Conservation (phyloP, 2,797 vertebrate species). For the Poeciliopsis turneri region DNA sequence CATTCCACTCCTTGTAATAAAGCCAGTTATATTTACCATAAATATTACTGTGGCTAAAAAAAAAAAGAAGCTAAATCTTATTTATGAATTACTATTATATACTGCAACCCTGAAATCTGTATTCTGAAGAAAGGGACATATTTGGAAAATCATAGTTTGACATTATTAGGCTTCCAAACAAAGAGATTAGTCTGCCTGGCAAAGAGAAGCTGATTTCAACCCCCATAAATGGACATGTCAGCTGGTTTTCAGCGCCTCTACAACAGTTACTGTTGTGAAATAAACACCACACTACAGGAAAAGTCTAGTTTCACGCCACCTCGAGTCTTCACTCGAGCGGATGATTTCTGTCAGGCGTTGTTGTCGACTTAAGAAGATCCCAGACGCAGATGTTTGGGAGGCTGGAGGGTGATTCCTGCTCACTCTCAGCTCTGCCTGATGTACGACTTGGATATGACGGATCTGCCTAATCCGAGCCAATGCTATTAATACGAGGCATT, state of each 20-base stretch:
- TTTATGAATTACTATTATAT: not conserved
- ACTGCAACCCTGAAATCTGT: not conserved
- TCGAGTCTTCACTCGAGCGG: not conserved
- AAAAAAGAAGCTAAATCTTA: too few relatives aligned
- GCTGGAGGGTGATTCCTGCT: slow-evolving; percentile 16
- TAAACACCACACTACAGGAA: not conserved
- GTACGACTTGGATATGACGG: slow-evolving; percentile 31
- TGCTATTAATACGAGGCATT: not conserved
- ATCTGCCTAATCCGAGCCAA: slow-evolving; percentile 26
- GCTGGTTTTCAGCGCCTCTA: not conserved
- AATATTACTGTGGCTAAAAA: not conserved
- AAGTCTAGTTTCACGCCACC: not conserved
- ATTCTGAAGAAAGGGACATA: not conserved
- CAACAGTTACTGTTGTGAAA: not conserved
- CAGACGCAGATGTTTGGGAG: slow-evolving; percentile 51
- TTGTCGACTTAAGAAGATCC: slow-evolving; percentile 52
- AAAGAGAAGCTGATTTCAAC: not conserved
- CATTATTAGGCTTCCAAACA: not conserved
- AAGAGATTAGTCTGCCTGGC: not conserved
- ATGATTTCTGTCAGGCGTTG: slow-evolving; percentile 37
- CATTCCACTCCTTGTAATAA: not conserved
- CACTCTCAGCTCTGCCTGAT: slow-evolving; percentile 31
- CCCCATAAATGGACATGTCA: not conserved
- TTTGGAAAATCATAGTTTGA: not conserved
- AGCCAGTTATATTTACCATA: not conserved